Evolutionary conservation across 2,888 invertebrate genomes (phyloP).

Genomic region (Thecocarcelia acutangulata): DNA sequence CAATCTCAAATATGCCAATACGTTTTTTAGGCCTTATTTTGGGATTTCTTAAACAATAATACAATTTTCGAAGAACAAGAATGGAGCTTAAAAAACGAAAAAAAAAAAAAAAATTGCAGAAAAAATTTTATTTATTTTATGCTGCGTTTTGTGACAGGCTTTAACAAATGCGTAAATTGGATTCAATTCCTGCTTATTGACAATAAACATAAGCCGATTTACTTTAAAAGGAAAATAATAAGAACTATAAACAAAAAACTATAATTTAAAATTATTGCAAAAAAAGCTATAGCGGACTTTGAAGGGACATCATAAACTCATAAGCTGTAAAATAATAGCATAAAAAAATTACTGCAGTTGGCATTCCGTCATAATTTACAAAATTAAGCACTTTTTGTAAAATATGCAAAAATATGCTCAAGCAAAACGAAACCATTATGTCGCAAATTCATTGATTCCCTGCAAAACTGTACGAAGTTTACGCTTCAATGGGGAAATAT

Average conservation of each 20-base stretch:
- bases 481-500: no score
- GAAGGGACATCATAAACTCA: no score
- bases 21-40: constrained; percentile 41
- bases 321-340: no score
- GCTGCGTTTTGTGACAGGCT: constrained; percentile 58
- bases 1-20: constrained; percentile 65
- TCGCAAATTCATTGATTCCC: no score
- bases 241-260: constrained; percentile 19
- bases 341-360: no score
- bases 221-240: constrained; percentile 17
- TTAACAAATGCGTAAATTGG: constrained; percentile 69
- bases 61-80: constrained; percentile 60
- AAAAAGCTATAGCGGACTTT: no score
- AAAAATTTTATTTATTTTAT: constrained; percentile 16
- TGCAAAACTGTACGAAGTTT: no score
- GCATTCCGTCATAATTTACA: no score
- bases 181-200: constrained; percentile 67
- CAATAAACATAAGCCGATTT: constrained; percentile 69
- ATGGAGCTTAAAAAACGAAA: constrained; percentile 13
- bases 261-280: constrained; percentile 42
- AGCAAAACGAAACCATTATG: no score
- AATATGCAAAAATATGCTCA: no score
- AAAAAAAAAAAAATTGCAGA: constrained; percentile 1
- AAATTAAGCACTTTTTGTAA: no score
- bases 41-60: constrained; percentile 50